A percentile compares a stretch with the other conserved stretches of the same genome.
Conservation (phyloP, 2,113 vertebrate genomes). For the Psittacula cyanocephala region DNA sequence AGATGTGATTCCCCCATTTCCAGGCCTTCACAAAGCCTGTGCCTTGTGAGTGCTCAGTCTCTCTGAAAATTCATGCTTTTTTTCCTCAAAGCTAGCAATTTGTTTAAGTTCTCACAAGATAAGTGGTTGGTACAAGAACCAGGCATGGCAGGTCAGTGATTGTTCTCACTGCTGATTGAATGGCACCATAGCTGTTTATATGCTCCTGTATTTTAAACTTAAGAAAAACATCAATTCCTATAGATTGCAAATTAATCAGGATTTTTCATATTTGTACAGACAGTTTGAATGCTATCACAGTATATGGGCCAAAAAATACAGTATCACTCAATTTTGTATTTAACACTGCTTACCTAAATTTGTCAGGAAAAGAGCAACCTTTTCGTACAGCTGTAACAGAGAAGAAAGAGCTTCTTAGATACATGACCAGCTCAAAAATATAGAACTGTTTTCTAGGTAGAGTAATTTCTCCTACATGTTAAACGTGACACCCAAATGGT, state of each 20-base stretch:
- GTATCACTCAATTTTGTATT: not conserved
- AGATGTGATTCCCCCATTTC: not conserved
- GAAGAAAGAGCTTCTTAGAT: constrained; percentile 34
- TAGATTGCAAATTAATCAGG: not conserved
- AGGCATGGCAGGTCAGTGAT: not conserved
- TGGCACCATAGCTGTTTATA: not conserved
- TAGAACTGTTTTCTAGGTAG: not conserved
- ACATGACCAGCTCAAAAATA: not conserved
- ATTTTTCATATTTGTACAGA: not conserved
- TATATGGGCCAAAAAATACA: not conserved
- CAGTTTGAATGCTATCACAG: not conserved
- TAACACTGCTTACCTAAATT: constrained; percentile 87
- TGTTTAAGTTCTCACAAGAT: not conserved
- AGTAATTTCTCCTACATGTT: not conserved
- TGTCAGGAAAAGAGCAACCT: constrained; percentile 90
- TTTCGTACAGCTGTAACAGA: constrained; percentile 90
- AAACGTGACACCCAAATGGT: not conserved
- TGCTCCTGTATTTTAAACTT: not conserved
- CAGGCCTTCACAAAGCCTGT: not conserved
- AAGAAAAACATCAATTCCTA: not conserved
- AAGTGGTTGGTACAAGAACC: not conserved
- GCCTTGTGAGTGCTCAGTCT: not conserved
- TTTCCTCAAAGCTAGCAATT: not conserved
- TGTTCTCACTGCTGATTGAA: not conserved
- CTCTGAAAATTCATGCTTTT: not conserved